Percentiles rank a stretch among this genome's conserved stretches.
These are phyloP conservation scores for Marronus borbonicus DNA, from an alignment of 2,888 invertebrate species.

Conservation along the genomic window DNA sequence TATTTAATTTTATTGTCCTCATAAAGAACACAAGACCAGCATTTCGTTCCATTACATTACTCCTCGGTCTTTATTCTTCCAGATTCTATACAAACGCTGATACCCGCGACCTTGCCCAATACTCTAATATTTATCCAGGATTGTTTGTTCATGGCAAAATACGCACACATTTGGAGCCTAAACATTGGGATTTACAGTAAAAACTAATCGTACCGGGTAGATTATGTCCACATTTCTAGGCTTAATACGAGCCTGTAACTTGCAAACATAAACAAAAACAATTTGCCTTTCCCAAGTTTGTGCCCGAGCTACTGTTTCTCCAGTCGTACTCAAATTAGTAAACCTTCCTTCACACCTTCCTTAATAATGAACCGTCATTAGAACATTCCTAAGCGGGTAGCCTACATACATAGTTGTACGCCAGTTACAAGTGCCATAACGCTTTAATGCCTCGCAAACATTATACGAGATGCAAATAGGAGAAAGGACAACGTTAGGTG, in stretches of 20 bases:
- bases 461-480: no score
- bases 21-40: no score
- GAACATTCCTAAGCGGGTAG: constrained; percentile 11
- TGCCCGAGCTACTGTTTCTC: constrained; percentile 13
- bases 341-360: constrained; percentile 38
- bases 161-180: no score
- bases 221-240: background rate
- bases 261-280: constrained; percentile 33
- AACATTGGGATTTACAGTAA: background rate
- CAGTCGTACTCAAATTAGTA: constrained; percentile 35
- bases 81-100: no score
- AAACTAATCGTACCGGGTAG: background rate
- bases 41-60: no score
- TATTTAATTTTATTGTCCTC: no score
- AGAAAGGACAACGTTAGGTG: no score
- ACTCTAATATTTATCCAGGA: no score
- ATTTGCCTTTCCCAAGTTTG: constrained; percentile 21
- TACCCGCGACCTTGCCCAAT: no score
- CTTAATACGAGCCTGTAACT: constrained; percentile 8
- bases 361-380: constrained; percentile 41
- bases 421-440: background rate
- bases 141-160: no score
- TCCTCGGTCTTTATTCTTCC: no score
- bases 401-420: constrained; percentile 7
- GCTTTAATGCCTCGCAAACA: no score